These are phyloP conservation scores for Speoplatyrhinus poulsoni DNA, from an alignment of 2,113 vertebrate species.

Conservation along the genomic window DNA sequence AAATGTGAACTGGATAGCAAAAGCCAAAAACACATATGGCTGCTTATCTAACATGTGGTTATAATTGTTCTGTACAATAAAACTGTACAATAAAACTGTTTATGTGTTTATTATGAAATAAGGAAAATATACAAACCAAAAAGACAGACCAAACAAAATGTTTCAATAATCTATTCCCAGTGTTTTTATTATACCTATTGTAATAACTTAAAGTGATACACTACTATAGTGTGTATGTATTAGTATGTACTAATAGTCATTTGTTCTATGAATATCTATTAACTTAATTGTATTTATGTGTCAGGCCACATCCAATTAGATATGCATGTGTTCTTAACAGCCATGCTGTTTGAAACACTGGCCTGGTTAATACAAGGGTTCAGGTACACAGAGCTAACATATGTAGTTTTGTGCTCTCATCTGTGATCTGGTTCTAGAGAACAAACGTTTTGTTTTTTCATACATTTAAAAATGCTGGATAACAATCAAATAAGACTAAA, in stretches of 20 bases:
- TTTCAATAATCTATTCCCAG: neutral
- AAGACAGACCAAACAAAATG: neutral
- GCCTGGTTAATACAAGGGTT: no score
- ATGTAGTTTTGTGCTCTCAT: no score
- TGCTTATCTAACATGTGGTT: neutral
- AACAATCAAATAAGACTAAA: no score
- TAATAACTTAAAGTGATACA: neutral
- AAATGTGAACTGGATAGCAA: neutral
- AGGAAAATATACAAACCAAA: neutral
- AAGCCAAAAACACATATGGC: neutral
- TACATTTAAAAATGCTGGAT: no score
- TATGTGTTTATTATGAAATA: neutral
- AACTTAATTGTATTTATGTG: neutral
- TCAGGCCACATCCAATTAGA: no score
- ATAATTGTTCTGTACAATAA: neutral
- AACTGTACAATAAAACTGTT: no score
- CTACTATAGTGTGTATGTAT: no score
- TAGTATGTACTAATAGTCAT: neutral
- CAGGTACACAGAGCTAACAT: no score
- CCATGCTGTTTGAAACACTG: no score
- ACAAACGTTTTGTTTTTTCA: no score
- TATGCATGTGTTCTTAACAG: no score
- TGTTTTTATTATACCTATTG: neutral
- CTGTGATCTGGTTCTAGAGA: no score
- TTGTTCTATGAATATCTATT: neutral